A percentile compares a stretch with the other conserved stretches of the same genome.
These are phyloP conservation scores for Leiothrix lutea DNA, from an alignment of 2,113 vertebrate species.

Conservation along the genomic window DNA sequence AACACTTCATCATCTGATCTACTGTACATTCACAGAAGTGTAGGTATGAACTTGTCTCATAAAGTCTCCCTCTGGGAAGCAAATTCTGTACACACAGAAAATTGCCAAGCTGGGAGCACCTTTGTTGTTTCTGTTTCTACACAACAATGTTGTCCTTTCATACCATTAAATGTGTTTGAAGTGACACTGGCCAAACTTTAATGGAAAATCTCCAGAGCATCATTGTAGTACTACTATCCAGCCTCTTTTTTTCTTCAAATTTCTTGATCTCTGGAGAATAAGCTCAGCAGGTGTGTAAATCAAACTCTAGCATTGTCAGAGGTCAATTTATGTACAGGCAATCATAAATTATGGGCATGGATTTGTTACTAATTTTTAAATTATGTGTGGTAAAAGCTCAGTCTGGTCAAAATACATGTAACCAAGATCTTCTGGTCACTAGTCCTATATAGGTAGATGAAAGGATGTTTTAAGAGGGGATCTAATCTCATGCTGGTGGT, in stretches of 20 bases:
- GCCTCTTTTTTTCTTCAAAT: not conserved
- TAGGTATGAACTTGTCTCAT: not conserved
- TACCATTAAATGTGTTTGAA: not conserved
- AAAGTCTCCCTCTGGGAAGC: not conserved
- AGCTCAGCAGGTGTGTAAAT: not conserved
- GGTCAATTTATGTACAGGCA: not conserved
- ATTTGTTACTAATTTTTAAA: not conserved
- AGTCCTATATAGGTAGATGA: not conserved
- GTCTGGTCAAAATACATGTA: not conserved
- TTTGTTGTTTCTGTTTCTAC: not conserved
- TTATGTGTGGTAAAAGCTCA: not conserved
- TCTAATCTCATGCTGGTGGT: not conserved
- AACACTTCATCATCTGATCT: not conserved
- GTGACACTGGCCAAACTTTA: not conserved
- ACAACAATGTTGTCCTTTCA: not conserved
- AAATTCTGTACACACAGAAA: not conserved
- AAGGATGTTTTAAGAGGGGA: not conserved
- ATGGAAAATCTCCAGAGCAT: not conserved
- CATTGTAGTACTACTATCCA: not conserved
- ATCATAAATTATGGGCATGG: not conserved
- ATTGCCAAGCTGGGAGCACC: not conserved
- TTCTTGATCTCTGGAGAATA: not conserved
- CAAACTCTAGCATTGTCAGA: not conserved
- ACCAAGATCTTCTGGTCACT: not conserved
- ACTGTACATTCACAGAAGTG: not conserved